Percentiles rank a stretch among this genome's conserved stretches.
These are phyloP conservation scores for Rhagonycha lutea DNA, from an alignment of 2,888 invertebrate species.

Conservation along the genomic window DNA sequence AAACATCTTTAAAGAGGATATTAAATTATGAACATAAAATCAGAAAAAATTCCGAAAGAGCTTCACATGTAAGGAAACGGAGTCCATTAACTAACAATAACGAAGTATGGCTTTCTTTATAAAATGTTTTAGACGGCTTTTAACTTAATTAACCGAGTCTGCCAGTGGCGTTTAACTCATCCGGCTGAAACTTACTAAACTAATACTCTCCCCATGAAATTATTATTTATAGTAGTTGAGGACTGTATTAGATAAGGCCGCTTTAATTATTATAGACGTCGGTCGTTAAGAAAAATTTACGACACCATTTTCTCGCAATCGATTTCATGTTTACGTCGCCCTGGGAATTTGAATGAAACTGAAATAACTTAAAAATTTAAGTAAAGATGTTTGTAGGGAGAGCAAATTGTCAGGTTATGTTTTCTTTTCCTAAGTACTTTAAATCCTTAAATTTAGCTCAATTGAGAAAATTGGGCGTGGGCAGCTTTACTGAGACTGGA, in stretches of 20 bases:
- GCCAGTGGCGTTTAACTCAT: conserved; percentile 43
- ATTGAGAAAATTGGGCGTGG: too few relatives aligned
- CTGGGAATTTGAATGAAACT: neutral
- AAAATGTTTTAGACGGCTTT: conserved; percentile 41
- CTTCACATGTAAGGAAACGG: conserved; percentile 9
- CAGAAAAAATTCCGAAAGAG: neutral
- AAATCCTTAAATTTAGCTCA: too few relatives aligned
- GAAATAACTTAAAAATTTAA: neutral
- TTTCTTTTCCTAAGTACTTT: too few relatives aligned
- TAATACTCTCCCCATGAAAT: conserved; percentile 43
- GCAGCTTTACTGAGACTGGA: too few relatives aligned
- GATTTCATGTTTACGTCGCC: neutral
- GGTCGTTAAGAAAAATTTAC: neutral
- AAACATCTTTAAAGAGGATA: neutral
- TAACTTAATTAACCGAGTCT: conserved; percentile 47
- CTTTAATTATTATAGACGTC: conserved; percentile 5
- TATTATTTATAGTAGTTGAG: conserved; percentile 12
- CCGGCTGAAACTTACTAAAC: conserved; percentile 40
- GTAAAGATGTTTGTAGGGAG: too few relatives aligned
- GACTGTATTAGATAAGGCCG: conserved; percentile 9
- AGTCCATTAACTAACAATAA: conserved; percentile 30
- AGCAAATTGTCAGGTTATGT: too few relatives aligned
- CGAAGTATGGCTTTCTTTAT: conserved; percentile 35
- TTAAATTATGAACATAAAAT: neutral
- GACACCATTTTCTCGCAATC: neutral